Conservation (phyloP, 2,888 invertebrate species). For the Drosophila anomelani region DNA sequence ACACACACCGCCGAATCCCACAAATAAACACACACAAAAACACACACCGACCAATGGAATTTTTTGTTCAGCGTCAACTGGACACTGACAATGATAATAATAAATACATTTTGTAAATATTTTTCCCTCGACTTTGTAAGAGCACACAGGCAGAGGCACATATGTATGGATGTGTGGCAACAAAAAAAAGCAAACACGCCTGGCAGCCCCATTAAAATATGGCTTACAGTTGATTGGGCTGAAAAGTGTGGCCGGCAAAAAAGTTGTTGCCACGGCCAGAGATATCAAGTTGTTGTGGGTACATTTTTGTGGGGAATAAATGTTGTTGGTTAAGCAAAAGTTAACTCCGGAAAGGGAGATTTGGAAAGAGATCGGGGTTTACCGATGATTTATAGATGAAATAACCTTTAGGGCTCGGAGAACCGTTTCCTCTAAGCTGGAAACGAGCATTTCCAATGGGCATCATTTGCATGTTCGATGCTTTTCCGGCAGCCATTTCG, state of each 20-base stretch:
- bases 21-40: constrained; percentile 34
- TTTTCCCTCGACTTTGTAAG: constrained; percentile 22
- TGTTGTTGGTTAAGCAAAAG: constrained; percentile 15
- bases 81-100: constrained; percentile 40
- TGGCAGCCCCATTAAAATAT: constrained; percentile 40
- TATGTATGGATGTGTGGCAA: constrained; percentile 2
- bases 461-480: constrained; percentile 38
- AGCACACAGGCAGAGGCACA: not conserved
- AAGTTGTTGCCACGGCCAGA: constrained; percentile 26
- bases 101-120: constrained; percentile 49
- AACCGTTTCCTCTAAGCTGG: not conserved
- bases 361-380: not conserved
- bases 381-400: constrained; percentile 30
- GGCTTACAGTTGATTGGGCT: constrained; percentile 45
- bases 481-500: constrained; percentile 16
- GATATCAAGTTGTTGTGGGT: constrained; percentile 38
- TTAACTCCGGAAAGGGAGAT: not conserved
- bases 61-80: constrained; percentile 25
- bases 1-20: constrained; percentile 18
- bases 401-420: constrained; percentile 8
- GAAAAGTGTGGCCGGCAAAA: constrained; percentile 26
- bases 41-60: constrained; percentile 8
- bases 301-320: constrained; percentile 12
- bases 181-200: constrained; percentile 16
- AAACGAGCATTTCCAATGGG: constrained; percentile 29